Evolutionary conservation across 2,888 invertebrate genomes (phyloP).

Genomic region (Antheraea yamamai): DNA sequence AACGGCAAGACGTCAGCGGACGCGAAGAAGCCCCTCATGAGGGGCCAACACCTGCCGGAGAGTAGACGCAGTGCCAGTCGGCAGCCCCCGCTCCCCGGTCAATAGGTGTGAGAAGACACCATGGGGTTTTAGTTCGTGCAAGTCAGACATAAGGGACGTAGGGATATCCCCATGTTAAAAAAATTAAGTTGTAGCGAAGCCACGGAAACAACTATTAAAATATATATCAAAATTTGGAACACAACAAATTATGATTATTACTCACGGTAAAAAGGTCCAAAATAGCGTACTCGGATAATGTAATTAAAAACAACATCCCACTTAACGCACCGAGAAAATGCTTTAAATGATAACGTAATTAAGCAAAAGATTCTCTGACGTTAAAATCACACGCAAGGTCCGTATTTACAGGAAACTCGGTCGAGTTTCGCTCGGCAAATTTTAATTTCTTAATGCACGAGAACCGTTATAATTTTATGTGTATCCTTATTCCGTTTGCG

Average conservation of each 20-base stretch:
- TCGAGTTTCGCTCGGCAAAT: slow-evolving; percentile 60
- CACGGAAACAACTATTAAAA: background rate
- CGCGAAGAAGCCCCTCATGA: no score
- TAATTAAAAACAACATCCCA: slow-evolving; percentile 56
- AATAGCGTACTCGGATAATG: slow-evolving; percentile 30
- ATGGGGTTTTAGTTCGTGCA: no score
- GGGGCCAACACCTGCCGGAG: no score
- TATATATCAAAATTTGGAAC: background rate
- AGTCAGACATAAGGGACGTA: no score
- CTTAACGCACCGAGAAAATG: slow-evolving; percentile 47
- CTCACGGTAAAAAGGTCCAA: slow-evolving; percentile 20
- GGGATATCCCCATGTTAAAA: no score
- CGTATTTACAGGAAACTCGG: slow-evolving; percentile 61
- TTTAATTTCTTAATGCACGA: slow-evolving; percentile 66
- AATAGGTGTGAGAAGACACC: no score
- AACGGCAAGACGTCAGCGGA: no score
- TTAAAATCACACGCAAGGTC: slow-evolving; percentile 58
- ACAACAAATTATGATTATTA: background rate
- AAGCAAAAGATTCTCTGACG: slow-evolving; percentile 63
- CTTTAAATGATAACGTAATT: slow-evolving; percentile 57
- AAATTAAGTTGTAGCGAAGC: no score
- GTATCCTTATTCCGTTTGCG: slow-evolving; percentile 17
- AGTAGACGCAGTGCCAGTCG: no score
- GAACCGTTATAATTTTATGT: slow-evolving; percentile 50
- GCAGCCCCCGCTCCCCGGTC: no score